These are phyloP conservation scores for Aricia artaxerxes DNA, from an alignment of 2,888 invertebrate species.

Conservation along the genomic window DNA sequence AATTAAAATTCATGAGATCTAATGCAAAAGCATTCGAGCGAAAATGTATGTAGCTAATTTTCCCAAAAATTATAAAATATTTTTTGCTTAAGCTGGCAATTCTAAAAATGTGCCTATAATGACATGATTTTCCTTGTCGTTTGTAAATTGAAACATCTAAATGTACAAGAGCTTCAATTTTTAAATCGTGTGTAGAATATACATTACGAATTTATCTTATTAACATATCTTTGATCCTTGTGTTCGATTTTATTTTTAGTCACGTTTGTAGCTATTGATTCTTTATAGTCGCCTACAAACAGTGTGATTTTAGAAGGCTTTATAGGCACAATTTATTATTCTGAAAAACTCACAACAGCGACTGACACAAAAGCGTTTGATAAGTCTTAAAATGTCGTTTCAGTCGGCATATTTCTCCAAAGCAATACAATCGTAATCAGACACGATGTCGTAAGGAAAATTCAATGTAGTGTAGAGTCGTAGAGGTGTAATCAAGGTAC, in stretches of 20 bases:
- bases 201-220: constrained; percentile 6
- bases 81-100: not conserved
- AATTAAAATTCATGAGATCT: too few relatives aligned
- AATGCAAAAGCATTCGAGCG: too few relatives aligned
- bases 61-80: too few relatives aligned
- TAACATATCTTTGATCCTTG: constrained; percentile 9
- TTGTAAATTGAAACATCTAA: constrained; percentile 7
- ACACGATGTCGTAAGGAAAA: not conserved
- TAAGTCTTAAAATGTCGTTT: not conserved
- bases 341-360: not conserved
- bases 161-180: constrained; percentile 16
- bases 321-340: not conserved
- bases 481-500: constrained; percentile 20
- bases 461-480: not conserved
- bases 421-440: not conserved
- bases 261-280: not conserved
- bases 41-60: too few relatives aligned
- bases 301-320: not conserved
- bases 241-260: constrained; percentile 14
- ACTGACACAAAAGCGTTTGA: too few relatives aligned
- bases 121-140: not conserved
- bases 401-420: not conserved
- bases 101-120: too few relatives aligned
- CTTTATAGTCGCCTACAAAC: not conserved
- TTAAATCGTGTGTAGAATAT: constrained; percentile 8